Percentiles rank a stretch among this genome's conserved stretches.
Evolutionary conservation across 2,888 invertebrate species (phyloP).

Genomic region (Ligdia adustata): DNA sequence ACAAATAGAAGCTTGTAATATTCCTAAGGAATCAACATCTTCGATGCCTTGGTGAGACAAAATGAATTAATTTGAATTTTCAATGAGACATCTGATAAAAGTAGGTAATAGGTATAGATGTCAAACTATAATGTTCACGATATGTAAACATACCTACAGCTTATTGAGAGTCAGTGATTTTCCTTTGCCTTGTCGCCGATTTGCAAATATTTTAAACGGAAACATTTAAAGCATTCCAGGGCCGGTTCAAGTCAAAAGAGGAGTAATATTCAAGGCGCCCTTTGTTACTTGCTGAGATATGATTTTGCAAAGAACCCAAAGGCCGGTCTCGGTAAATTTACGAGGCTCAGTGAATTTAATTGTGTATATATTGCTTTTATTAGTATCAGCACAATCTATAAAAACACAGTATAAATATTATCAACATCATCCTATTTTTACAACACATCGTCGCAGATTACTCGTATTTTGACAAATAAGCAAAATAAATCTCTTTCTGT

Average conservation of each 20-base stretch:
- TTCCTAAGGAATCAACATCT: not conserved
- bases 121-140: slow-evolving; percentile 10
- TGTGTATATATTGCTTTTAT: too few relatives aligned
- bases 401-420: too few relatives aligned
- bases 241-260: slow-evolving; percentile 12
- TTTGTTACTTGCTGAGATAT: slow-evolving; percentile 7
- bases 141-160: slow-evolving; percentile 13
- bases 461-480: slow-evolving; percentile 10
- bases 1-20: too few relatives aligned
- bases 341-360: too few relatives aligned
- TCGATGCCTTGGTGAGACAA: not conserved
- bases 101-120: slow-evolving; percentile 3
- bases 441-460: slow-evolving; percentile 8
- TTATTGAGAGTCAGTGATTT: slow-evolving; percentile 36
- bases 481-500: slow-evolving; percentile 21
- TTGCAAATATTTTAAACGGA: slow-evolving; percentile 29
- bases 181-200: slow-evolving; percentile 30
- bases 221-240: slow-evolving; percentile 23
- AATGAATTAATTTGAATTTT: slow-evolving; percentile 15
- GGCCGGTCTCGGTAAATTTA: not conserved
- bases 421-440: slow-evolving; percentile 8
- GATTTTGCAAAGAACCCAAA: not conserved
- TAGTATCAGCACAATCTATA: too few relatives aligned
- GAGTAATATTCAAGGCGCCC: slow-evolving; percentile 8
- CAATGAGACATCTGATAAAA: slow-evolving; percentile 12